A percentile compares a stretch with the other conserved stretches of the same genome.
phyloP scores from a whole-genome alignment of 2,797 vertebrate species.

The Cirrhinus molitorella region DNA sequence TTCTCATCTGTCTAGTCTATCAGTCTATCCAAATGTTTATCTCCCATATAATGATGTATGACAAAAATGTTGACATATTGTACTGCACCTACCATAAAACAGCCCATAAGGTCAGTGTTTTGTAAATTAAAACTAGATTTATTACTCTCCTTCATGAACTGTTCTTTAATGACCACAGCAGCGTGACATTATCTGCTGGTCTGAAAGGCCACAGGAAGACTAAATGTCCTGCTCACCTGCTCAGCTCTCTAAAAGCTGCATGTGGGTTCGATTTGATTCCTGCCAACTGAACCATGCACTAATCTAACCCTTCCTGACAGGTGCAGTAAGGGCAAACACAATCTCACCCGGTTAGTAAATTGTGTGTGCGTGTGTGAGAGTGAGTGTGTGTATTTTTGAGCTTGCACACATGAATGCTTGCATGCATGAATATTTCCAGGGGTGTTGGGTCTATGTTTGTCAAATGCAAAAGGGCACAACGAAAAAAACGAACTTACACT shows the following conservation, averaged over 20 bases:
- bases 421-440: constrained; percentile 25
- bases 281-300: constrained; percentile 64
- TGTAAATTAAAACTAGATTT: constrained; percentile 14
- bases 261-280: constrained; percentile 58
- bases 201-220: constrained; percentile 43
- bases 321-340: constrained; percentile 58
- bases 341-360: constrained; percentile 48
- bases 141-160: not conserved
- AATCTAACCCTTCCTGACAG: constrained; percentile 61
- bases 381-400: constrained; percentile 26
- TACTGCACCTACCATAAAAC: not conserved
- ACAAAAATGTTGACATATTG: not conserved
- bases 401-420: constrained; percentile 1
- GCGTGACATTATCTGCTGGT: constrained; percentile 25
- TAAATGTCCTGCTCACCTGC: constrained; percentile 50
- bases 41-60: not conserved
- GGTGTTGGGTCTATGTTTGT: constrained; percentile 15
- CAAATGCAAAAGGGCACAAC: not conserved
- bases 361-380: constrained; percentile 21
- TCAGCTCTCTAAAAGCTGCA: constrained; percentile 49
- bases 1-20: not conserved
- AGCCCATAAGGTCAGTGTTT: not conserved
- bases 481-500: not conserved
- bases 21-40: not conserved
- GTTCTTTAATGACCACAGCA: constrained; percentile 17